Evolutionary conservation across 2,888 invertebrate species (phyloP), one percentile per base, ranked within the genome.

Genomic region (Gastracanthus pulcherrimus): DNA sequence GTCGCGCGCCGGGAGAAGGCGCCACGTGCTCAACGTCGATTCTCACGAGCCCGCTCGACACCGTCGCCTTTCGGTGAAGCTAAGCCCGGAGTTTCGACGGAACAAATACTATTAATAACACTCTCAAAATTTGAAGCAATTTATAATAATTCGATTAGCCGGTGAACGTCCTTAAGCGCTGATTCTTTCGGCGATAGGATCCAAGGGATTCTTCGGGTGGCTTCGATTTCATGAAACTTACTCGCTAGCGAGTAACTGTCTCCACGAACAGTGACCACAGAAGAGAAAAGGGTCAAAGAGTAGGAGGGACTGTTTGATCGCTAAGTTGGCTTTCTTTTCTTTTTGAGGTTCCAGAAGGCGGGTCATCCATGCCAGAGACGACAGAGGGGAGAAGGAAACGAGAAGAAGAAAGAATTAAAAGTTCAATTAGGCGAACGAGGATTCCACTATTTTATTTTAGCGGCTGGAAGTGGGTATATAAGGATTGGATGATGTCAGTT

Each of bases 61-160:
- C n/a, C n/a, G n/a, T n/a, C n/a, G n/a, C n/a, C n/a, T n/a, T n/a
- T n/a, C n/a, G n/a, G n/a, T n/a, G n/a, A n/a, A n/a, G n/a, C n/a
- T n/a, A n/a, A n/a, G n/a, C n/a, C n/a, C n/a, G n/a, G n/a, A n/a
- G n/a, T n/a, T n/a, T n/a, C n/a, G n/a, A n/a, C n/a, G n/a, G n/a
- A n/a, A n/a, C n/a, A n/a, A n/a, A n/a, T n/a, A n/a, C n/a, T n/a
- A n/a, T n/a, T n/a, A n/a, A n/a, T n/a, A n/a, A n/a, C n/a, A n/a
- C n/a, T n/a, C n/a, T n/a, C n/a, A n/a, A n/a, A n/a, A n/a, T n/a
- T n/a, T 9, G 26, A 81, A 77, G 81, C 77, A 77, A 74, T 81
- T 81, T 74, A n/a, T n/a, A n/a, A n/a, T n/a, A n/a, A n/a, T 81
- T 77, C 81, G 81, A 81, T 81, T 81, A 77, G 51, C 19, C 48